A percentile compares a stretch with the other conserved stretches of the same genome.
These are phyloP conservation scores for Aythya baeri DNA, from an alignment of 2,113 vertebrate species.

Conservation along the genomic window DNA sequence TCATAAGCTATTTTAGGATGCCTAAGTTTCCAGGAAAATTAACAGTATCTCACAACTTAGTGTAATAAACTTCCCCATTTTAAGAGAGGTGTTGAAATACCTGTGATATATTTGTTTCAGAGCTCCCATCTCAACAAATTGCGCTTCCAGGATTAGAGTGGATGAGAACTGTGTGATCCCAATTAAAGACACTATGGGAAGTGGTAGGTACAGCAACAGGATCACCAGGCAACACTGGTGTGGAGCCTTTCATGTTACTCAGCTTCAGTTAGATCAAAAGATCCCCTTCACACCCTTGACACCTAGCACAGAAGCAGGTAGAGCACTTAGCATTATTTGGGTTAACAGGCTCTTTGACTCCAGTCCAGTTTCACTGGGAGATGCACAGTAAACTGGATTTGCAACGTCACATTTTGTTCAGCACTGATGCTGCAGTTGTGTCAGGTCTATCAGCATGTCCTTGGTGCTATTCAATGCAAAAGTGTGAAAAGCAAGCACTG, in stretches of 20 bases:
- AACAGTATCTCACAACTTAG: background rate
- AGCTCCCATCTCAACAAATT: background rate
- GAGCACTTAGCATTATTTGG: background rate
- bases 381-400: background rate
- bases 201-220: background rate
- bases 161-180: background rate
- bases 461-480: background rate
- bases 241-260: background rate
- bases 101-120: background rate
- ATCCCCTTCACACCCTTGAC: background rate
- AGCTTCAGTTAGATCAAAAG: background rate
- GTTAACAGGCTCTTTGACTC: background rate
- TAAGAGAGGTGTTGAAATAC: background rate
- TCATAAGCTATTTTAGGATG: background rate
- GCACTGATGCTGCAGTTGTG: background rate
- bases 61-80: background rate
- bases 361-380: background rate
- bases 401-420: background rate
- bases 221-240: background rate
- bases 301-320: background rate
- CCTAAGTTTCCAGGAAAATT: background rate
- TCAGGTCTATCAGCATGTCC: background rate
- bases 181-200: background rate
- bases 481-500: background rate
- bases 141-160: background rate